Evolutionary conservation across 2,113 vertebrate species (phyloP).

Genomic region (Chaetops frenatus): DNA sequence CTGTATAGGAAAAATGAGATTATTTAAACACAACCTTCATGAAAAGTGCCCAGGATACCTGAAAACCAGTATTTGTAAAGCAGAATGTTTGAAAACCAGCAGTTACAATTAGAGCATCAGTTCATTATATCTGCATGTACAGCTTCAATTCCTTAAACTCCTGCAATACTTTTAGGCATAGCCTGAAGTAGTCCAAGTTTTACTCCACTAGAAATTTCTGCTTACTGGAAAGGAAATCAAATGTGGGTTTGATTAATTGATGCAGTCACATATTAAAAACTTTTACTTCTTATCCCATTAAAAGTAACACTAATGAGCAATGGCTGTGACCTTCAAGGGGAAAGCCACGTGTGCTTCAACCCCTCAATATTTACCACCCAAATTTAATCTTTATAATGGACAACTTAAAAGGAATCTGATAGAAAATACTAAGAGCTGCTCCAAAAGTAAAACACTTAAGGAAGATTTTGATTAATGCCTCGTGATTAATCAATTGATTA

Average conservation of each 20-base stretch:
- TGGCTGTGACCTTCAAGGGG: slow-evolving; percentile 76
- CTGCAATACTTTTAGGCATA: not conserved
- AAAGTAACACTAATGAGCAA: slow-evolving; percentile 84
- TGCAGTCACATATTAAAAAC: slow-evolving; percentile 77
- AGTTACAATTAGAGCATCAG: not conserved
- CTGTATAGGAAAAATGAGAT: not conserved
- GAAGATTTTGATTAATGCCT: slow-evolving; percentile 89
- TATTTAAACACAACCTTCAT: slow-evolving; percentile 17
- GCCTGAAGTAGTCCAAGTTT: not conserved
- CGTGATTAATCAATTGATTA: slow-evolving; percentile 99
- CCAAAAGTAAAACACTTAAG: slow-evolving; percentile 83
- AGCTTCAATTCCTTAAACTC: slow-evolving; percentile 1
- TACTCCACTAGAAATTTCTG: slow-evolving; percentile 20
- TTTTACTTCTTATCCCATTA: slow-evolving; percentile 84
- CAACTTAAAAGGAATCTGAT: slow-evolving; percentile 85
- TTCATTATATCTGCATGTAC: not conserved
- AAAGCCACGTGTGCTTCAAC: slow-evolving; percentile 74
- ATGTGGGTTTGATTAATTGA: slow-evolving; percentile 73
- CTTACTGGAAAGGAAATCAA: slow-evolving; percentile 75
- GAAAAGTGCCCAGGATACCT: not conserved
- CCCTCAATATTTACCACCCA: slow-evolving; percentile 80
- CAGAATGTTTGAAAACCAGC: not conserved
- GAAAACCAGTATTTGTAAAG: not conserved
- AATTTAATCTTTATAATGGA: slow-evolving; percentile 87
- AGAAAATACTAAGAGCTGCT: slow-evolving; percentile 82